Conservation (phyloP, 2,888 invertebrate species). For the Nomada fabriciana region DNA sequence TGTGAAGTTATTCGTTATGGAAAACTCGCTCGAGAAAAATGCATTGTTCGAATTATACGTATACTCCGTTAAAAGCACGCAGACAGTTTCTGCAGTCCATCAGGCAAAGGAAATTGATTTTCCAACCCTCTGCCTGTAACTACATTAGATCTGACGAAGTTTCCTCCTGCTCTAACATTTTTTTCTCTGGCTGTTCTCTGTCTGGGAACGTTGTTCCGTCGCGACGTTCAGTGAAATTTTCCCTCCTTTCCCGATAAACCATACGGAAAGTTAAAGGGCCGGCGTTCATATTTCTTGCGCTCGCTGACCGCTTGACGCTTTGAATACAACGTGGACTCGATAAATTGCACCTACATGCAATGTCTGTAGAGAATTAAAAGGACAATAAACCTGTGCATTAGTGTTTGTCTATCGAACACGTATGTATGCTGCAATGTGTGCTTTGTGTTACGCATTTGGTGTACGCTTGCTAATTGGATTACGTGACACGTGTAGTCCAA, state of each 20-base stretch:
- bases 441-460: constrained; percentile 41
- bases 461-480: constrained; percentile 56
- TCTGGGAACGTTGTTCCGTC: neutral
- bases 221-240: neutral
- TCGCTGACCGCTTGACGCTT: neutral
- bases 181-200: neutral
- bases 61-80: neutral
- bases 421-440: neutral
- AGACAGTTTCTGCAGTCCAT: neutral
- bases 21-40: neutral
- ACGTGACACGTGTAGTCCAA: constrained; percentile 53
- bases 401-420: constrained; percentile 14
- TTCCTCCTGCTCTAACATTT: neutral
- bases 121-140: neutral
- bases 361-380: neutral
- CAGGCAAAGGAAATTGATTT: neutral
- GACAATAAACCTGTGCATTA: constrained; percentile 43
- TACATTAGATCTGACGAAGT: neutral
- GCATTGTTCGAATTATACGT: neutral
- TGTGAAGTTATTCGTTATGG: neutral
- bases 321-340: neutral
- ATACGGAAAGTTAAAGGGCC: neutral
- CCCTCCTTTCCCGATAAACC: neutral
- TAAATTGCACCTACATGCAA: constrained; percentile 25
- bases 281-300: constrained; percentile 3